Base-by-base conservation (phyloP, 2,888 invertebrate species). In the Therioaphis trifolii region DNA sequence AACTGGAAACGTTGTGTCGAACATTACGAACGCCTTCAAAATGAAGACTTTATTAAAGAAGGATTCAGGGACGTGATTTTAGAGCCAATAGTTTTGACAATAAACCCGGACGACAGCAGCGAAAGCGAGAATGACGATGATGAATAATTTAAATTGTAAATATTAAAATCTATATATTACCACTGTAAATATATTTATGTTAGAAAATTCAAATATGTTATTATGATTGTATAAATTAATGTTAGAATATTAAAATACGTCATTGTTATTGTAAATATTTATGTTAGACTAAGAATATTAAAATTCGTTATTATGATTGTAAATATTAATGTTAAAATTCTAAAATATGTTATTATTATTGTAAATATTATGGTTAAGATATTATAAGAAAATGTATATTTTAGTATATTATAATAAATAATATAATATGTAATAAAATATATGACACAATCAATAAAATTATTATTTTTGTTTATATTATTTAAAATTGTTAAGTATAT, bases 11-110 rank as follows among this genome's bases (percentile, higher is more conserved):
- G 12, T 49, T 49, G 68, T 43, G 43, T 68, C 12, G 43, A 35
- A 35, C 66, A 35, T 35, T 66, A 35, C 11, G 35, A 66, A 66
- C 66, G 66, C 15, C 66, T 66, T 66, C 66, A 66, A 35, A 40
- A 14, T 40, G 35, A 66, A 66, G n/a, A 66, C 35, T n/a, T n/a
- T n/a, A n/a, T n/a, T n/a, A n/a, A n/a, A n/a, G n/a, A n/a, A n/a
- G n/a, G n/a, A n/a, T n/a, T 66, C 35, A 63, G 63, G 35, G 63
- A 49, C 46, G 11, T 14, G 46, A 49, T 49, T 49, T 49, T 49
- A 49, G 46, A 49, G 46, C 46, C 46, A 63, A 63, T 63, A 63
- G 7, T 63, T 63, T 29, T 18, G 29, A 63, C 35, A 35, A 63
- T 63, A 2, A 63, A 63, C 35, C 63, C 35, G 63, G 63, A 63